These are phyloP conservation scores for Chelmon rostratus DNA, from an alignment of 2,797 vertebrate genomes.

Conservation along the genomic window DNA sequence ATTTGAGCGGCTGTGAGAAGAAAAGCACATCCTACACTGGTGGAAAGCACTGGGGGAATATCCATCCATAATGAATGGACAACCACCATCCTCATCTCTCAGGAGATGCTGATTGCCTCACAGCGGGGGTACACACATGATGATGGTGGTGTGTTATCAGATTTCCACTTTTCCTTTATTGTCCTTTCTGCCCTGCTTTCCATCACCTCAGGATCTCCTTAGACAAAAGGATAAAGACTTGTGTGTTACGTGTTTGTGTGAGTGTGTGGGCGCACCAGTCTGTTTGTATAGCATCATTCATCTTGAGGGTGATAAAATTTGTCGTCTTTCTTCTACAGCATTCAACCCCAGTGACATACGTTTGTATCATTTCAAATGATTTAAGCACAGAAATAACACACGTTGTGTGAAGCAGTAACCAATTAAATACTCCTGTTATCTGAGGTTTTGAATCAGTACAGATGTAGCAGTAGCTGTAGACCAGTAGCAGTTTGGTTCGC, in stretches of 20 bases:
- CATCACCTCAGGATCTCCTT: no score
- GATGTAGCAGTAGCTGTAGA: no score
- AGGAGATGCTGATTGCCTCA: neutral
- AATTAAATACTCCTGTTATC: no score
- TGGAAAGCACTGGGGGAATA: conserved; percentile 6
- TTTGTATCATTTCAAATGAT: neutral
- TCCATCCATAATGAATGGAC: conserved; percentile 21
- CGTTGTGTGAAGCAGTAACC: no score
- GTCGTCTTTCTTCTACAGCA: neutral
- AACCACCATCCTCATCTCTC: neutral
- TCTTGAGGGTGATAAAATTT: neutral
- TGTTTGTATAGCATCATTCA: no score
- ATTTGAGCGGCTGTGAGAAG: conserved; percentile 7
- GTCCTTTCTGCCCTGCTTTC: neutral
- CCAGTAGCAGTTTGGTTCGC: no score
- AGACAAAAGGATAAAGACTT: neutral
- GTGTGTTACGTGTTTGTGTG: neutral
- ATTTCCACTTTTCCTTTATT: neutral
- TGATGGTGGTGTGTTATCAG: neutral
- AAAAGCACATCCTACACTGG: conserved; percentile 19
- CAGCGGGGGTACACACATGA: neutral
- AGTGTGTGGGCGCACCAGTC: neutral
- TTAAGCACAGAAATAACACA: neutral
- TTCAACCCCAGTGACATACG: neutral
- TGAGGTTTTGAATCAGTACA: neutral